A percentile compares a stretch with the other conserved stretches of the same genome.
Conservation (phyloP, 2,797 vertebrate genomes). For the Micropoecilia bifurca region DNA sequence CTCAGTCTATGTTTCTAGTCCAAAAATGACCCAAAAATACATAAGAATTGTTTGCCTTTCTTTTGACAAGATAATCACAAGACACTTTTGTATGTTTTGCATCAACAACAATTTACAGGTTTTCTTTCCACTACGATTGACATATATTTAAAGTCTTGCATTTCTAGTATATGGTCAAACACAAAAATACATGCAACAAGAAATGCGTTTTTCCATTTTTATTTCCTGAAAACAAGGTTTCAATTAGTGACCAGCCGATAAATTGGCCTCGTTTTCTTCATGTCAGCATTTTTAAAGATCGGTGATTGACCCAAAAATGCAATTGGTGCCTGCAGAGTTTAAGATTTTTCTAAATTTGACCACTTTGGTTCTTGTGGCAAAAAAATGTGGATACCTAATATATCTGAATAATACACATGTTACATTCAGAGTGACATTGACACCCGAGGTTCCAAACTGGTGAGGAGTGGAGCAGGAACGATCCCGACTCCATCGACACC, state of each 20-base stretch:
- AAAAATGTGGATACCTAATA: not conserved
- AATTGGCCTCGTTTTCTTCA: not conserved
- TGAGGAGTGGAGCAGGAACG: not conserved
- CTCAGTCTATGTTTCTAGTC: not conserved
- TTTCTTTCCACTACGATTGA: not conserved
- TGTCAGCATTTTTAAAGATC: not conserved
- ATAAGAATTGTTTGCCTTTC: not conserved
- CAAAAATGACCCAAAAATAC: not conserved
- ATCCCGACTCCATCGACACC: not conserved
- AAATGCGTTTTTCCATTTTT: not conserved
- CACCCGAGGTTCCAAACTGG: not conserved
- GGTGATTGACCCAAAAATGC: not conserved
- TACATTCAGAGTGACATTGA: not conserved
- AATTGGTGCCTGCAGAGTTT: not conserved
- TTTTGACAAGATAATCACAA: not conserved
- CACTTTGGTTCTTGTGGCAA: not conserved
- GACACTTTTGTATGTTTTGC: not conserved
- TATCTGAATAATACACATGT: not conserved
- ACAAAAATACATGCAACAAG: not conserved
- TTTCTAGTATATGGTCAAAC: not conserved
- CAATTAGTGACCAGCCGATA: not conserved
- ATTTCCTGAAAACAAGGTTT: not conserved
- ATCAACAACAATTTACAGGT: not conserved
- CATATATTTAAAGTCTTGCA: not conserved
- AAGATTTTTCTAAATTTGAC: not conserved